phyloP scores from a whole-genome alignment of 2,797 vertebrate species.

The Allobates femoralis region DNA sequence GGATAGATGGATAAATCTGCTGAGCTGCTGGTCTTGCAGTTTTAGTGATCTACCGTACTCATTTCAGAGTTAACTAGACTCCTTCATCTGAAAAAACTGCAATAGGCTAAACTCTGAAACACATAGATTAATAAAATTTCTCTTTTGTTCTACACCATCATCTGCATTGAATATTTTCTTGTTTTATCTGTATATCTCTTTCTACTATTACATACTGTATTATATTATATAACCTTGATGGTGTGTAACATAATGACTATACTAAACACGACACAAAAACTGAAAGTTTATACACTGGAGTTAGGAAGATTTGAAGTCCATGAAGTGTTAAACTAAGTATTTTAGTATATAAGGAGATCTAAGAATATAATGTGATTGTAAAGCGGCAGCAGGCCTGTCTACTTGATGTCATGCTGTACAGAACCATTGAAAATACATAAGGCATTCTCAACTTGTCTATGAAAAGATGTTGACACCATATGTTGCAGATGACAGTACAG shows the following conservation, averaged over 20 bases:
- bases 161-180: too few relatives aligned
- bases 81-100: too few relatives aligned
- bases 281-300: not conserved
- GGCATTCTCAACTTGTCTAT: constrained; percentile 41
- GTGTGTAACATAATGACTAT: not conserved
- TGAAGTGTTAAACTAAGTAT: not conserved
- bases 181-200: too few relatives aligned
- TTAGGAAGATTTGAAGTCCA: not conserved
- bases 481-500: constrained; percentile 48
- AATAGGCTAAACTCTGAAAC: too few relatives aligned
- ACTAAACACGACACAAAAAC: not conserved
- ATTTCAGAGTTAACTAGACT: too few relatives aligned
- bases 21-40: too few relatives aligned
- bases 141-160: too few relatives aligned
- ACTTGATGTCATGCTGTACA: constrained; percentile 29
- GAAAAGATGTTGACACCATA: constrained; percentile 47
- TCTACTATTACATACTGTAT: too few relatives aligned
- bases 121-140: too few relatives aligned
- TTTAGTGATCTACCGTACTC: too few relatives aligned
- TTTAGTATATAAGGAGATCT: constrained; percentile 4
- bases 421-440: constrained; percentile 53
- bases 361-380: constrained; percentile 9
- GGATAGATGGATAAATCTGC: too few relatives aligned
- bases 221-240: not conserved
- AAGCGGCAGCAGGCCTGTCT: constrained; percentile 26